Base-by-base conservation (phyloP, 2,888 invertebrate species). In the Priocnemis perturbator region DNA sequence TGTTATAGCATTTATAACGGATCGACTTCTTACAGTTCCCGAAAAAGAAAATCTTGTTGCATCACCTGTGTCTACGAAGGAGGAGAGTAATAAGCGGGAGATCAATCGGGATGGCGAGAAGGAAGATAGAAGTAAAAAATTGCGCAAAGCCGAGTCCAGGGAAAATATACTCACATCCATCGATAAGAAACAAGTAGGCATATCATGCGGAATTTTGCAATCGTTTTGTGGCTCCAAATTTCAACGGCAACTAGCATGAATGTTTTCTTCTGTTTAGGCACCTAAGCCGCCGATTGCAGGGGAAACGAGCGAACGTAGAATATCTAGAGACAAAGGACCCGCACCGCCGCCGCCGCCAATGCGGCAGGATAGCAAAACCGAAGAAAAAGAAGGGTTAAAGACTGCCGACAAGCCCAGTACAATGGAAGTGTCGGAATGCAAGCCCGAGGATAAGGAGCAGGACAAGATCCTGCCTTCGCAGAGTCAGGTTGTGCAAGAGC, bases 281-380 rank as follows among this genome's bases (percentile, higher is more conserved):
- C 92, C 93, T 72, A 95, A 95, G 89, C 95, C 94, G 87, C 87
- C 88, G 58, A 78, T 81, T 64, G 71, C 79, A 55, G 76, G 57
- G 45, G 91, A 91, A 71, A 89, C 90, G 59, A 88, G 85, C 59
- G 91, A 91, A 81, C 90, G 92, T 69, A 90, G 91, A 85, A 87
- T 90, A 65, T 91, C 92, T 17, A 90, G 91, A 52, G 95, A 95
- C 84, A 96, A 96, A 88, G 96, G 96, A 70, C 95, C 95, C 69
- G 96, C 95, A 55, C 96, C 95, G 14, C 93, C 93, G 66, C 95
- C 95, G 26, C 93, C 93, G 23, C 81, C 86, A 20, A 82, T 86
- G 66, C 85, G 78, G 56, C 84, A 77, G 74, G 86, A 78, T 23
- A 86, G 81, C 60, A 86, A 83, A 68, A 76, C 69, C 45, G 86